Percentiles rank a stretch among this genome's conserved stretches.
Evolutionary conservation across 2,888 invertebrate species (phyloP).

Genomic region (Kryphioiulus occultus): DNA sequence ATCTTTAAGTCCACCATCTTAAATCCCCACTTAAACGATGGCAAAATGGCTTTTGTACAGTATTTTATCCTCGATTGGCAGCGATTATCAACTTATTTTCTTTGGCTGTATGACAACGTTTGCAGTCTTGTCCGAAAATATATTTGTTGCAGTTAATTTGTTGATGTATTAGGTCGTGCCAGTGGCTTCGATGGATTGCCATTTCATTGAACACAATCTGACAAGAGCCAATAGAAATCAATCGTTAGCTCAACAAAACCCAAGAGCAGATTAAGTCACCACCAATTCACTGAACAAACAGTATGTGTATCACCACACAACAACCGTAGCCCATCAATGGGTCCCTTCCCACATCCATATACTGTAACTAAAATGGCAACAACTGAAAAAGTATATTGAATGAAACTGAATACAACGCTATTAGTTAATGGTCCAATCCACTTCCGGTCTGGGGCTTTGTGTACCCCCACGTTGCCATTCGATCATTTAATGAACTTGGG

Average conservation of each 20-base stretch:
- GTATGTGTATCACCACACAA: background rate
- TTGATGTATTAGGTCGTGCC: background rate
- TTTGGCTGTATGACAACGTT: background rate
- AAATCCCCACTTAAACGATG: background rate
- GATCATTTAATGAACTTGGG: background rate
- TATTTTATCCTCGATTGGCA: background rate
- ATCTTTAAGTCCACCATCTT: background rate
- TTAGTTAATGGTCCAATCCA: background rate
- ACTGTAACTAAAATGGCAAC: background rate
- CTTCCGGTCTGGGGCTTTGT: background rate
- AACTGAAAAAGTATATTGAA: background rate
- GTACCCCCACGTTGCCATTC: background rate
- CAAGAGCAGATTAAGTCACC: slow-evolving; percentile 31
- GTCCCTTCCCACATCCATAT: background rate
- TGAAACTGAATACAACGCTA: background rate
- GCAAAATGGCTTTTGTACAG: background rate
- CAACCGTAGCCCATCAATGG: background rate
- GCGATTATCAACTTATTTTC: slow-evolving; percentile 18
- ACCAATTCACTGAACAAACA: slow-evolving; percentile 6
- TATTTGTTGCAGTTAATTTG: slow-evolving; percentile 22
- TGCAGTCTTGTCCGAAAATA: background rate
- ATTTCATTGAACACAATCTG: slow-evolving; percentile 23
- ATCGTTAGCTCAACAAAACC: slow-evolving; percentile 24
- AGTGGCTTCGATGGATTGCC: slow-evolving; percentile 19
- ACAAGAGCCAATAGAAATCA: slow-evolving; percentile 28